These are phyloP conservation scores for Dryocosmus kuriphilus DNA, from an alignment of 2,888 invertebrate genomes.

Conservation along the genomic window DNA sequence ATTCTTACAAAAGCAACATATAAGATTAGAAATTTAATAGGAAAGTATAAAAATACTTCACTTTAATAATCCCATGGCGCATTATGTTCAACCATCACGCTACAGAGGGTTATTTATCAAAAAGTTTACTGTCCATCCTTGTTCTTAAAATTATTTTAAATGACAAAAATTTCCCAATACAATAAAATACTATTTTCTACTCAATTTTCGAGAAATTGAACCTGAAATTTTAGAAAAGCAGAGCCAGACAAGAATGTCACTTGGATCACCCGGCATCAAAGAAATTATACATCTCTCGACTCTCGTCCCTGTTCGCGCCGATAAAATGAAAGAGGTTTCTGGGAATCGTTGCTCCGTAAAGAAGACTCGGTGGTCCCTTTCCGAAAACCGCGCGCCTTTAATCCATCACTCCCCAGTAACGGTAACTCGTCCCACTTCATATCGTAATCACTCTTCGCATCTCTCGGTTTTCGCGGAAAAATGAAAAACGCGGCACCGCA, in stretches of 20 bases:
- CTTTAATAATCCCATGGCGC: no score
- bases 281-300: slow-evolving; percentile 33
- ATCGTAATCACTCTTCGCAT: slow-evolving; percentile 35
- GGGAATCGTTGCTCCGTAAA: slow-evolving; percentile 11
- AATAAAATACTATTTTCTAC: not conserved
- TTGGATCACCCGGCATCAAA: slow-evolving; percentile 20
- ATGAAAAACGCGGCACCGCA: slow-evolving; percentile 21
- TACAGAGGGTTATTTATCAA: not conserved
- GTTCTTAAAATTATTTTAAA: not conserved
- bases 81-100: no score
- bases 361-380: not conserved
- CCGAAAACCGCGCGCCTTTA: slow-evolving; percentile 17
- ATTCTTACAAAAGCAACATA: not conserved
- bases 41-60: no score
- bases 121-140: not conserved
- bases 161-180: not conserved
- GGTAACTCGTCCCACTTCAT: not conserved
- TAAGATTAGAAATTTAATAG: not conserved
- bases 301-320: slow-evolving; percentile 9
- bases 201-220: not conserved
- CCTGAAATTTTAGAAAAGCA: slow-evolving; percentile 28
- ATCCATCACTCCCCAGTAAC: not conserved
- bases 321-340: slow-evolving; percentile 25
- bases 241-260: slow-evolving; percentile 19
- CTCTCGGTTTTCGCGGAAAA: slow-evolving; percentile 7